Base-by-base conservation (phyloP, 2,797 vertebrate species). In the Microctenopoma steveboyesi region DNA sequence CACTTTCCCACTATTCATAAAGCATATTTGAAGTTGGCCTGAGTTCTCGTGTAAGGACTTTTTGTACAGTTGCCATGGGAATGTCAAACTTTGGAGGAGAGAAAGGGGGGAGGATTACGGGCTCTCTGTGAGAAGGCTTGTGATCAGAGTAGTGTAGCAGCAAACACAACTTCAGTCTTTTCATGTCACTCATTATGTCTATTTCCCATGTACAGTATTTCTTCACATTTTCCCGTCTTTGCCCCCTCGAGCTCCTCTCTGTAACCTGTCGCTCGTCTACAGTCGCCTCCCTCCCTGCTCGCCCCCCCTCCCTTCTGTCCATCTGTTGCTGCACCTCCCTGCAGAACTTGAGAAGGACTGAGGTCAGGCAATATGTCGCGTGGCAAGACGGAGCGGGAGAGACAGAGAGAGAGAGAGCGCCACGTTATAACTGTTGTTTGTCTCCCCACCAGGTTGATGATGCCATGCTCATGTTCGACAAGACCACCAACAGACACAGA, bases 381-480 rank as follows among this genome's bases (percentile, higher is more conserved):
- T 88, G 86, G 82, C 78, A 40, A 76, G 75, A 64, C 7, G 9
- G 30, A 33, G 43, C 68, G 50, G 61, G 3, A 22, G 50, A 39
- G 56, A 6, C 28, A 30, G 30, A 33, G 30, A 65, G 3, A 22
- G 50, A 35, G 56, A 6, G 79, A 76, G 71, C 46, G 3, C 42
- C 1, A 48, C 25, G 28, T 84, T 70, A 83, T 78, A 81, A 59
- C 53, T 86, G 67, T 82, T 83, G 76, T 90, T 86, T 93, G 78
- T 92, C 68, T 78, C 86, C 91, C 88, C 57, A 90, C 81, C 93
- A 99, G 98, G 98, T 99, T 80, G 98, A 99, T 0, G 98, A 99
- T 30, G 97, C 98, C 72, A 99, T 99, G 98, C 95, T 99, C 87
- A 98, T 98, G 98, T 99, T 99, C 4, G 98, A 99, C 95, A 99